Base-by-base conservation (phyloP, 1,140 invertebrate species). In the Drosophila carrolli region DNA sequence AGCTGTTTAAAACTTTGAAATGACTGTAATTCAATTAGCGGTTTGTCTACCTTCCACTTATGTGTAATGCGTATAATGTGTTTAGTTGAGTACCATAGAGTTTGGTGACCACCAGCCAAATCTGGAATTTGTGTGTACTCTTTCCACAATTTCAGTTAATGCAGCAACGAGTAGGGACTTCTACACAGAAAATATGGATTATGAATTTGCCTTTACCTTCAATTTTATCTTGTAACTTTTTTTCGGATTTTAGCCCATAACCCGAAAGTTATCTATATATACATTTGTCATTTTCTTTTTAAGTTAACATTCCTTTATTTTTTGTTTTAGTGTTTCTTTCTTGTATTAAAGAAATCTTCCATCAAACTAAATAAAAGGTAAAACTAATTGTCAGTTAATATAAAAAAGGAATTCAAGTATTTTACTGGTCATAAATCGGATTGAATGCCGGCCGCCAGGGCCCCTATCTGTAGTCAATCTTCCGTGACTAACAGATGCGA, bases 21-120 rank as follows among this genome's bases (percentile, higher is more conserved):
- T 80, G 50, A 57, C 50, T 75, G 80, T 84, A 84, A 88, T 84
- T 81, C 59, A 88, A 81, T 88, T 88, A 83, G 77, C 46, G 84
- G 68, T 63, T 72, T 77, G 58, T 73, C 65, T 76, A 79, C 60
- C 63, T 48, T 40, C 48, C 48, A 63, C 73, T 59, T 81, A 59
- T 60, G 19, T 50, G 29, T 32, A 32, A 32, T 32, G 29, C 29
- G 60, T 56, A 63, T 81, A 73, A 81, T 82, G 57, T 46, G 75
- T 65, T 81, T 61, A 57, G 56, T 66, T 58, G 47, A 55, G 71
- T 48, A 60, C 40, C 35, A 29, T 53, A 40, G 58, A 75, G 73
- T 65, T 62, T 38, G 54, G 32, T 50, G 27, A 61, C 55, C 35
- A 43, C 35, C 27, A 32, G 41, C 58, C 54, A 62, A 53, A 58